Evolutionary conservation across 2,888 invertebrate genomes (phyloP), one percentile per base, ranked within the genome.

Genomic region (Cataglyphis cursor): DNA sequence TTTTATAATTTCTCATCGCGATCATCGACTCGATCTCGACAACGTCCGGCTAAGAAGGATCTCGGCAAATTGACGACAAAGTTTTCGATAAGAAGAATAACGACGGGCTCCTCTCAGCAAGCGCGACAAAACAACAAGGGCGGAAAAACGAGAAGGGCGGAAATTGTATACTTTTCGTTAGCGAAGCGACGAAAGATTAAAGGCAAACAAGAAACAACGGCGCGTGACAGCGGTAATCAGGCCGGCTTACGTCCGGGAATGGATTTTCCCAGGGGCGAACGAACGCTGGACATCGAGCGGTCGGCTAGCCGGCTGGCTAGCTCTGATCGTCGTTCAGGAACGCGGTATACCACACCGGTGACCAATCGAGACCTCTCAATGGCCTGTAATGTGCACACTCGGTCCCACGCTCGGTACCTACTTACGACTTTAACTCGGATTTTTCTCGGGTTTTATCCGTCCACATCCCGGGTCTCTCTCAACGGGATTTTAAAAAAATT

Each of bases 151-250:
- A 35, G 28, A 51, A 68, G 21, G 12, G 72, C 66, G 73, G 70
- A 87, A 88, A 90, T 89, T 89, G 90, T 90, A 86, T 87, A 88
- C 88, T 88, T 91, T 91, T 91, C 88, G 90, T 90, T 89, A 89
- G 87, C 86, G 72, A 54, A 72, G 64, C 76, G 54, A 76, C 84
- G 81, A 86, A 84, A 89, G 91, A 93, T 93, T 92, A 90, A 93
- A 92, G 86, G 89, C 89, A 93, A 93, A 92, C 92, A 91, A 87
- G 87, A 90, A 90, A 88, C 88, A 89, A 90, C 88, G 85, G 81
- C 78, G 80, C 70, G 85, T 44, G 82, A 75, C 76, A 89, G 57
- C 76, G 88, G 48, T 88, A 89, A 87, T 88, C 85, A 89, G 80
- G 35, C 66, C 59, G 74, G 75, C 70, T 57, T 73, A 72, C 31